These are phyloP conservation scores for Heliconius hortense DNA, from an alignment of 2,888 invertebrate species.

Conservation along the genomic window DNA sequence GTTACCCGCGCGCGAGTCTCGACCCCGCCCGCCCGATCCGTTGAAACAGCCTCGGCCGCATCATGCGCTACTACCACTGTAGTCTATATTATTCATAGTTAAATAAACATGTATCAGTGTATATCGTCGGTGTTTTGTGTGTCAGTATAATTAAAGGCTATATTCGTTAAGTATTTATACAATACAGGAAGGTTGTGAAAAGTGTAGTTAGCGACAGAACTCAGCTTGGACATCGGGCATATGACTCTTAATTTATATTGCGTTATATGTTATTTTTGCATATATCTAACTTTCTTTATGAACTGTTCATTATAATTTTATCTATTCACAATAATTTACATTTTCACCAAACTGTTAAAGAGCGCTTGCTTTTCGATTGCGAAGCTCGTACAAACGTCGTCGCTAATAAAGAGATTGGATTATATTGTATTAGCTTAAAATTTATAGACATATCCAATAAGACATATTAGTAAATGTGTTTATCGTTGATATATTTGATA, in stretches of 20 bases:
- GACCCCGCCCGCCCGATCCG: slow-evolving; percentile 45
- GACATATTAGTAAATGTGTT: slow-evolving; percentile 58
- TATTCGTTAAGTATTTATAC: slow-evolving; percentile 42
- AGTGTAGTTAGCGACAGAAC: slow-evolving; percentile 41
- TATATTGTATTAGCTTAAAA: slow-evolving; percentile 55
- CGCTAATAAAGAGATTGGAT: slow-evolving; percentile 36
- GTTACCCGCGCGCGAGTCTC: slow-evolving; percentile 43
- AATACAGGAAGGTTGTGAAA: slow-evolving; percentile 44
- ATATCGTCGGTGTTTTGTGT: slow-evolving; percentile 37
- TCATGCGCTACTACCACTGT: slow-evolving; percentile 35
- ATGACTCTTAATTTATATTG: neutral
- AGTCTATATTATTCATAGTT: slow-evolving; percentile 37
- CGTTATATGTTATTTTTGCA: neutral
- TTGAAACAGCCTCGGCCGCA: slow-evolving; percentile 67
- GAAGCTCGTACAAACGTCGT: slow-evolving; percentile 17
- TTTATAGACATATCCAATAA: slow-evolving; percentile 73
- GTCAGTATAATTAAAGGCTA: slow-evolving; percentile 41
- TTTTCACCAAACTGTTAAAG: neutral
- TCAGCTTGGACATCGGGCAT: slow-evolving; percentile 11
- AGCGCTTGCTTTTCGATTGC: slow-evolving; percentile 20
- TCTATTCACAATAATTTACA: slow-evolving; percentile 8
- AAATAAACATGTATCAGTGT: slow-evolving; percentile 13
- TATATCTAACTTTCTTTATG: neutral
- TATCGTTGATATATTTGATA: slow-evolving; percentile 36
- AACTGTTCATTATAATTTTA: slow-evolving; percentile 6